phyloP scores from a whole-genome alignment of 2,888 invertebrate genomes.

The Eledona agricola region DNA sequence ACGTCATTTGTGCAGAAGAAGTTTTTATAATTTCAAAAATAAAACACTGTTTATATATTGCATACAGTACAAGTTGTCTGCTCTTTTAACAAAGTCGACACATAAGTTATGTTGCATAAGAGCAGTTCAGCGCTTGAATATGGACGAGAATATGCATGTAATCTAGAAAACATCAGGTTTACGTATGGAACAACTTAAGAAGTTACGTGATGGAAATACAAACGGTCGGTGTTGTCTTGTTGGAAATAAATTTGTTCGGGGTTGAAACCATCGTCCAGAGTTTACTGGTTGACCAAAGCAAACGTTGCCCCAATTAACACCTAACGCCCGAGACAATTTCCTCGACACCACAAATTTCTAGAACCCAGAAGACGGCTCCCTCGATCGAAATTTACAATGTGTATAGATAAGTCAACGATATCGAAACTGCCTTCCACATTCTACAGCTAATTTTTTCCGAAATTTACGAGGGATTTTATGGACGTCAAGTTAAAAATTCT shows the following conservation, averaged over 20 bases:
- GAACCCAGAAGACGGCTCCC: constrained; percentile 2
- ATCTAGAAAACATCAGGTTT: constrained; percentile 44
- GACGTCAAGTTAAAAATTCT: constrained; percentile 35
- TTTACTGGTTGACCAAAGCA: constrained; percentile 41
- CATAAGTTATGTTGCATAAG: constrained; percentile 24
- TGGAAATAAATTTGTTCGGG: constrained; percentile 39
- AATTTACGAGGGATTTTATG: constrained; percentile 37
- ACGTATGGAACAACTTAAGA: constrained; percentile 43
- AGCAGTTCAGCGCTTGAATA: constrained; percentile 34
- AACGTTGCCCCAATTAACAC: constrained; percentile 42
- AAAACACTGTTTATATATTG: too few relatives aligned
- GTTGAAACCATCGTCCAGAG: constrained; percentile 38
- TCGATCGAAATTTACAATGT: constrained; percentile 9
- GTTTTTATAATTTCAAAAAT: too few relatives aligned
- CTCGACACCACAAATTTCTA: constrained; percentile 11
- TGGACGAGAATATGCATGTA: constrained; percentile 41
- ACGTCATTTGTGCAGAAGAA: too few relatives aligned
- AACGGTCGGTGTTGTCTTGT: constrained; percentile 34
- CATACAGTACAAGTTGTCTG: too few relatives aligned
- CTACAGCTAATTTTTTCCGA: constrained; percentile 26
- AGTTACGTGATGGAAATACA: constrained; percentile 41
- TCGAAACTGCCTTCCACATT: constrained; percentile 35
- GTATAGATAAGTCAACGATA: constrained; percentile 4
- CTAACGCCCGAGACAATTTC: constrained; percentile 16
- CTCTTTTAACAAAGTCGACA: constrained; percentile 3